Percentiles rank a stretch among this genome's conserved stretches.
Evolutionary conservation across 1,140 invertebrate genomes (phyloP).

Genomic region (Tetragnatha versicolor): DNA sequence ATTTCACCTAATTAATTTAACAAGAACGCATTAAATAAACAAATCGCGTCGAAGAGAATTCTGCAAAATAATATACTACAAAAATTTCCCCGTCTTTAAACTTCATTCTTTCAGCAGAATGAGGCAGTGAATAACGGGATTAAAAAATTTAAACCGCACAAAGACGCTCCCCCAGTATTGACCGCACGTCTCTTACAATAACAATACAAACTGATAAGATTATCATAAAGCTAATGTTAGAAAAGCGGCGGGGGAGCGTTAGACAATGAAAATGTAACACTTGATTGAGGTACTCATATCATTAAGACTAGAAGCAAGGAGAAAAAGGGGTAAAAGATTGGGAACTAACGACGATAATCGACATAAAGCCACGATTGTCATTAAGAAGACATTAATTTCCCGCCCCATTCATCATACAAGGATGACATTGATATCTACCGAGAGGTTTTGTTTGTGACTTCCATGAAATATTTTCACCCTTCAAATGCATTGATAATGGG

Average conservation of each 20-base stretch:
- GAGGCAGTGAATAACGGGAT: too few species aligned
- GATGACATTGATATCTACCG: constrained; percentile 28
- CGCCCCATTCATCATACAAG: constrained; percentile 24
- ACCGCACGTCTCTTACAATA: too few species aligned
- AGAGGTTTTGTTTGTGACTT: constrained; percentile 24
- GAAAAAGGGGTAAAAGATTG: constrained; percentile 17
- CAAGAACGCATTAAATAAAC: too few species aligned
- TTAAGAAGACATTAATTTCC: constrained; percentile 43
- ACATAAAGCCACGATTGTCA: constrained; percentile 30
- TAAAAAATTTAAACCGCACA: too few species aligned
- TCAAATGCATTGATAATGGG: constrained; percentile 21
- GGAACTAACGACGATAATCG: constrained; percentile 18
- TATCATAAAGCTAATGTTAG: neutral
- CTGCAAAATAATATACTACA: too few species aligned
- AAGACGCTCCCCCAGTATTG: too few species aligned
- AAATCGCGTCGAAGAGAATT: too few species aligned
- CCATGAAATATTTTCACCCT: constrained; percentile 36
- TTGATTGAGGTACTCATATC: constrained; percentile 21
- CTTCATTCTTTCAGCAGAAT: too few species aligned
- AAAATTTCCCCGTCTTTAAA: too few species aligned
- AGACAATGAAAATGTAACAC: constrained; percentile 15
- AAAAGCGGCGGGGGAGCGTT: neutral
- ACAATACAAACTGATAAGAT: too few species aligned
- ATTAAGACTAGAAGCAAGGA: constrained; percentile 12
- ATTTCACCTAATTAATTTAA: too few species aligned